These are phyloP conservation scores for Rhagologus leucostigma DNA, from an alignment of 2,113 vertebrate species.

Conservation along the genomic window DNA sequence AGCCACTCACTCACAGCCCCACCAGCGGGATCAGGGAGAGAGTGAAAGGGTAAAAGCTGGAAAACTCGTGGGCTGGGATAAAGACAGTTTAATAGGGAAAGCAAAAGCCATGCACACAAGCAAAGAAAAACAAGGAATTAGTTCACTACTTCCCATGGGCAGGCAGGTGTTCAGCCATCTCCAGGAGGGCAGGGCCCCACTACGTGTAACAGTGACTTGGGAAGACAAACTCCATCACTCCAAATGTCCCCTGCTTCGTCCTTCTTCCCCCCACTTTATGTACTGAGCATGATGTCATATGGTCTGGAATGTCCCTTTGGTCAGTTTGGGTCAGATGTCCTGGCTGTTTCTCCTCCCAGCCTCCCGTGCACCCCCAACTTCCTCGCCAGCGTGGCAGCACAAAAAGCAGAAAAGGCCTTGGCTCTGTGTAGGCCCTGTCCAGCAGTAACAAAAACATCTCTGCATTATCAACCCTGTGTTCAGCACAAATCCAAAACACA, in stretches of 20 bases:
- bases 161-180: not conserved
- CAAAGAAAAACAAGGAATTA: not conserved
- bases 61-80: not conserved
- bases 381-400: not conserved
- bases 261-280: not conserved
- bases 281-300: not conserved
- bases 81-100: not conserved
- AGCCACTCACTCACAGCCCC: not conserved
- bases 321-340: not conserved
- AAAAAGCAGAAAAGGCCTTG: not conserved
- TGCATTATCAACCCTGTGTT: not conserved
- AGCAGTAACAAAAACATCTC: not conserved
- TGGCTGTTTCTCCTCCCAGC: not conserved
- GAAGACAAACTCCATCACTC: not conserved
- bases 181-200: not conserved
- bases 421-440: not conserved
- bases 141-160: not conserved
- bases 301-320: not conserved
- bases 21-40: not conserved
- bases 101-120: not conserved
- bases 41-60: not conserved
- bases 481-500: not conserved
- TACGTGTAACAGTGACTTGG: accelerated
- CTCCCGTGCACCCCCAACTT: accelerated
- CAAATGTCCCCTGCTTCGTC: accelerated